A percentile compares a stretch with the other conserved stretches of the same genome.
phyloP scores from a whole-genome alignment of 2,113 vertebrate species.

The Hiodon alosoides region DNA sequence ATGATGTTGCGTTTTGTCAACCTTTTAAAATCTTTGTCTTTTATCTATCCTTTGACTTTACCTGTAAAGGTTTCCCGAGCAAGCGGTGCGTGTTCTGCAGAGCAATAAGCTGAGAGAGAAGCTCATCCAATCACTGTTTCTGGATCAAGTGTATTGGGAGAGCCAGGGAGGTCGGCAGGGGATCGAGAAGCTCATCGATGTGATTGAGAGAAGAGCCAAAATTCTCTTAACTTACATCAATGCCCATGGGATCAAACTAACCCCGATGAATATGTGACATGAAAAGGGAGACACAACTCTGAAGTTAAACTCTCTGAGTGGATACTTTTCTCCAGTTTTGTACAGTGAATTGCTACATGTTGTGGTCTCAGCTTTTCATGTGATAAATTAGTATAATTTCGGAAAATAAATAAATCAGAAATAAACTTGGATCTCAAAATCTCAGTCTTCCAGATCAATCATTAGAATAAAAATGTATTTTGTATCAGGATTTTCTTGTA shows the following conservation, averaged over 20 bases:
- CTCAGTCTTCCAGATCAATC: background rate
- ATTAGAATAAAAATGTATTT: constrained; percentile 11
- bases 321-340: constrained; percentile 10
- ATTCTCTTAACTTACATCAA: constrained; percentile 89
- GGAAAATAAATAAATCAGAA: background rate
- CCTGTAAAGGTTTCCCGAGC: constrained; percentile 77
- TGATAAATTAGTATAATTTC: background rate
- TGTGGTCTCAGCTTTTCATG: background rate
- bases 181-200: constrained; percentile 92
- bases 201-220: constrained; percentile 78
- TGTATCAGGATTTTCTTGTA: too few species aligned
- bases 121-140: constrained; percentile 91
- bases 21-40: background rate
- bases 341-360: background rate
- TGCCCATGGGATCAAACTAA: constrained; percentile 76
- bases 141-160: constrained; percentile 90
- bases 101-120: constrained; percentile 80
- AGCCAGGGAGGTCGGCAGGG: constrained; percentile 88
- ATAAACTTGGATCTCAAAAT: background rate
- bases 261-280: constrained; percentile 74
- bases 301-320: background rate
- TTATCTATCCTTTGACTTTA: background rate
- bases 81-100: constrained; percentile 76
- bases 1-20: background rate
- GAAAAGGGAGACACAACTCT: background rate